phyloP scores from a whole-genome alignment of 2,888 invertebrate genomes.

The Gastrophysa polygoni region DNA sequence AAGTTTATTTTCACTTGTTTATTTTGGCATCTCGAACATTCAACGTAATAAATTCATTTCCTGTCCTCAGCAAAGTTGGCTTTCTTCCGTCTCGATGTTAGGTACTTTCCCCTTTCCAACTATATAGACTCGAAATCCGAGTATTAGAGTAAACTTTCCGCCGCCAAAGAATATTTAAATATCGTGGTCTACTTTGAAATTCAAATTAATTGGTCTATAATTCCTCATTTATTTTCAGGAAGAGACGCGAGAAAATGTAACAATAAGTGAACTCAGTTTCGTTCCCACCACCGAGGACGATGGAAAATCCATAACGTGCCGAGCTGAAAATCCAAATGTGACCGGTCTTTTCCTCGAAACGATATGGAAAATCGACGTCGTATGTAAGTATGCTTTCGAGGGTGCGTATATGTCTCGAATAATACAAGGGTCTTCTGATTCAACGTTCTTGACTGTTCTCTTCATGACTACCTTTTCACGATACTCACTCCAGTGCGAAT shows the following conservation, averaged over 20 bases:
- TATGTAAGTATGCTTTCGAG: constrained; percentile 74
- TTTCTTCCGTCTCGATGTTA: constrained; percentile 30
- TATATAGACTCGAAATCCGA: constrained; percentile 30
- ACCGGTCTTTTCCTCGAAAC: constrained; percentile 82
- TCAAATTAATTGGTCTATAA: constrained; percentile 50
- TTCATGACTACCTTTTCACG: background rate
- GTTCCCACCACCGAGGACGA: constrained; percentile 89
- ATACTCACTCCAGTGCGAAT: no score
- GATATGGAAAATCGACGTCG: constrained; percentile 86
- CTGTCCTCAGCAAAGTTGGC: constrained; percentile 39
- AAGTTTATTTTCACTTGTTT: constrained; percentile 30
- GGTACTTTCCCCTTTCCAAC: constrained; percentile 44
- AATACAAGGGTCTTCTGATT: background rate
- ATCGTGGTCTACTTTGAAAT: constrained; percentile 44
- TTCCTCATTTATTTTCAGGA: constrained; percentile 65
- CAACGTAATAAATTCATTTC: constrained; percentile 40
- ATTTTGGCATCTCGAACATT: constrained; percentile 33
- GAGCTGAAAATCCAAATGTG: constrained; percentile 90
- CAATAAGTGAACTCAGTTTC: constrained; percentile 85
- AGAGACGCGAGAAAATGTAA: constrained; percentile 80
- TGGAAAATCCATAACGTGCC: constrained; percentile 85
- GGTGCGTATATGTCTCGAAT: background rate
- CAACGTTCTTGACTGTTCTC: background rate
- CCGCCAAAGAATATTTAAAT: constrained; percentile 42
- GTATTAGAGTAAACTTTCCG: constrained; percentile 43